Percentiles rank a stretch among this genome's conserved stretches.
Evolutionary conservation across 2,797 vertebrate species (phyloP).

Genomic region (Aythya fuligula): DNA sequence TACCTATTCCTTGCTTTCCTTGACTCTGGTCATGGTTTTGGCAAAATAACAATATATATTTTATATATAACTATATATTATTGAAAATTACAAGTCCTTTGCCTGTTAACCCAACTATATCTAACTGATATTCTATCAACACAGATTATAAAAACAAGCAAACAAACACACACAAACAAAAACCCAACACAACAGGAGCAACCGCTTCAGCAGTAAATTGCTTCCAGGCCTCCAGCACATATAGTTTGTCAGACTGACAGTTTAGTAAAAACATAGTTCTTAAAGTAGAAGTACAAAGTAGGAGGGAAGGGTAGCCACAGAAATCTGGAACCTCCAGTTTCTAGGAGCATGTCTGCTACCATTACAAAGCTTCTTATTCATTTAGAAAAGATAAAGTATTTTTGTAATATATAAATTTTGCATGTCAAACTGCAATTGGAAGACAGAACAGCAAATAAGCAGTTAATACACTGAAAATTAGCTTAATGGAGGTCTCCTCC

Average conservation of each 20-base stretch:
- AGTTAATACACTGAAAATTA: slow-evolving; percentile 24
- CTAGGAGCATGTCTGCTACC: not conserved
- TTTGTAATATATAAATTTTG: not conserved
- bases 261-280: not conserved
- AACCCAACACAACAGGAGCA: not conserved
- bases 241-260: not conserved
- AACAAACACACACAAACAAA: no score
- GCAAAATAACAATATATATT: not conserved
- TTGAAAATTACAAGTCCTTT: not conserved
- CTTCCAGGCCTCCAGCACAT: not conserved
- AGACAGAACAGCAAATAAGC: not conserved
- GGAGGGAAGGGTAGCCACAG: not conserved
- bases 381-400: not conserved
- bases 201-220: not conserved
- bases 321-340: not conserved
- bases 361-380: not conserved
- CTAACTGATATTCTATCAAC: not conserved
- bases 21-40: not conserved
- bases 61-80: no score
- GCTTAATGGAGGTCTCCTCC: not conserved
- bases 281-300: not conserved
- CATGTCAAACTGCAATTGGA: not conserved
- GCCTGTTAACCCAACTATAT: not conserved
- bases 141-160: not conserved
- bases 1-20: not conserved